Evolutionary conservation across 2,113 vertebrate genomes (phyloP).

Genomic region (Pelvicachromis taeniatus): DNA sequence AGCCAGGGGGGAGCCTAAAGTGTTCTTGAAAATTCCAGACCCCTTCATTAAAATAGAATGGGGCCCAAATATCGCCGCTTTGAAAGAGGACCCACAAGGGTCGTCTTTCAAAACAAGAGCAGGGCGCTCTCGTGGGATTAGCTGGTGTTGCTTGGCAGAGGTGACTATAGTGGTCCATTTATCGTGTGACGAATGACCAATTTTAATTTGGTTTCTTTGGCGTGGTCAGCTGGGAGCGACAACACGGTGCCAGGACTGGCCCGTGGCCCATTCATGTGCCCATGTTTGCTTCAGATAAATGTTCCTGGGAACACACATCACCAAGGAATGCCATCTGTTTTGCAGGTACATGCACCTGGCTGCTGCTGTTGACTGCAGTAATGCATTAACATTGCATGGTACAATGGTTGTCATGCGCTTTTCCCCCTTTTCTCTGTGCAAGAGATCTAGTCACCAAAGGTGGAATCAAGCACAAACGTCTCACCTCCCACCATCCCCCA

Average conservation of each 20-base stretch:
- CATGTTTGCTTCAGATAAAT: background rate
- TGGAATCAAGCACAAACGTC: background rate
- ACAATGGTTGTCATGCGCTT: background rate
- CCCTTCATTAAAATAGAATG: conserved; percentile 67
- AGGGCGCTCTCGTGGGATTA: conserved; percentile 55
- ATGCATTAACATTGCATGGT: background rate
- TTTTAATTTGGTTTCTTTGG: conserved; percentile 38
- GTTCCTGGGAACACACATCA: background rate
- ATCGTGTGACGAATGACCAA: conserved; percentile 37
- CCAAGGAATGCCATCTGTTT: background rate
- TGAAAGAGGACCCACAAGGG: conserved; percentile 42
- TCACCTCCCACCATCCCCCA: too few species aligned
- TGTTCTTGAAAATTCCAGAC: conserved; percentile 49
- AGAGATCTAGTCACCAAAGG: background rate
- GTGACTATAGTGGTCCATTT: conserved; percentile 53
- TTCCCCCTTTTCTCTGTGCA: too few species aligned
- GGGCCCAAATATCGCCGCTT: conserved; percentile 44
- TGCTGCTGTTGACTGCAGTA: background rate
- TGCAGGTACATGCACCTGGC: background rate
- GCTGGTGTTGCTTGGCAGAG: conserved; percentile 59
- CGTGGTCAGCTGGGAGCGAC: conserved; percentile 23
- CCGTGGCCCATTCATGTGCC: background rate
- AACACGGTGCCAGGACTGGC: background rate
- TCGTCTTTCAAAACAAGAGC: conserved; percentile 70
- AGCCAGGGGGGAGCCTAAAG: conserved; percentile 35